phyloP scores from a whole-genome alignment of 2,113 vertebrate species.

The Vulpes lagopus region DNA sequence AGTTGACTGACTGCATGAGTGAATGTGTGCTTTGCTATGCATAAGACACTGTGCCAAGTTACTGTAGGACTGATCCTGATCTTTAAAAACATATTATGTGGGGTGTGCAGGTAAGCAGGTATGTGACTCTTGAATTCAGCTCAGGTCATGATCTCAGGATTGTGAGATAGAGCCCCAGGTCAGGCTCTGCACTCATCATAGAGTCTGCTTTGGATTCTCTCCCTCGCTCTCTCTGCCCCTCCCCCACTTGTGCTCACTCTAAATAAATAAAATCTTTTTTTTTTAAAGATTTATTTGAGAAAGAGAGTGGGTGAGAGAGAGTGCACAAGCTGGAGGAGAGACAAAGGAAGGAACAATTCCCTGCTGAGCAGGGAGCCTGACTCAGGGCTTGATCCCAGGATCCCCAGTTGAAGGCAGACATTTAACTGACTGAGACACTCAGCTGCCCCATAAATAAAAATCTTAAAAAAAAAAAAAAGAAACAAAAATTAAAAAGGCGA shows the following conservation, averaged over 20 bases:
- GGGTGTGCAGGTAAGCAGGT: neutral
- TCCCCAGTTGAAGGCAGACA: no score
- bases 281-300: no score
- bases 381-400: no score
- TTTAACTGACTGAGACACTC: no score
- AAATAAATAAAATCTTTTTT: neutral
- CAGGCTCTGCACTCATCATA: neutral
- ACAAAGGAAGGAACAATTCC: no score
- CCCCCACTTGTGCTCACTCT: neutral
- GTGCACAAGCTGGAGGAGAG: no score
- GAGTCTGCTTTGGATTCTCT: neutral
- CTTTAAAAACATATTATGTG: slow-evolving; percentile 11
- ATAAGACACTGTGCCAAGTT: neutral
- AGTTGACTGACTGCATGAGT: neutral
- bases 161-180: neutral
- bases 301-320: no score
- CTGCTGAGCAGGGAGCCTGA: no score
- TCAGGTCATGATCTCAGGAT: neutral
- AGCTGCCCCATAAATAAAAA: no score
- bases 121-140: neutral
- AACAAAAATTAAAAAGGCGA: neutral
- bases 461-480: no score
- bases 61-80: neutral
- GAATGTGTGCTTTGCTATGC: neutral
- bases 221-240: neutral